phyloP scores from a whole-genome alignment of 2,113 vertebrate species.

The Laticauda colubrina region DNA sequence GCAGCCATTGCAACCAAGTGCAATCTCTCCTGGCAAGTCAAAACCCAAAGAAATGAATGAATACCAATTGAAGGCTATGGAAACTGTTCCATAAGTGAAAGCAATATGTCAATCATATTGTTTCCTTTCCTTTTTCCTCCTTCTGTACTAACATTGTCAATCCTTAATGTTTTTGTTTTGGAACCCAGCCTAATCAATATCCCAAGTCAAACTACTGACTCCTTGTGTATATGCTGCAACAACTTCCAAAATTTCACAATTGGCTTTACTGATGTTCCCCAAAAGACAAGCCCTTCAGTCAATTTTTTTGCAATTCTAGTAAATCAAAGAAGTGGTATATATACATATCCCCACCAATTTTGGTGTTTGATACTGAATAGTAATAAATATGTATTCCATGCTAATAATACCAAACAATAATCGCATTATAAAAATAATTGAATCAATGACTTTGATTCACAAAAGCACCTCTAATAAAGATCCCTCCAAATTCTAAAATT shows the following conservation, averaged over 20 bases:
- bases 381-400: not conserved
- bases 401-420: not conserved
- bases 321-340: not conserved
- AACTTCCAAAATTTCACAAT: not conserved
- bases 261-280: not conserved
- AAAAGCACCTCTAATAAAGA: not conserved
- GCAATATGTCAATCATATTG: not conserved
- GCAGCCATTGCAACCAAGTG: fast-evolving
- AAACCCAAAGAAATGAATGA: fast-evolving
- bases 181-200: not conserved
- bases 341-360: not conserved
- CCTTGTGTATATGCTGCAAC: not conserved
- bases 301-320: not conserved
- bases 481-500: not conserved
- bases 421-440: not conserved
- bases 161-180: not conserved
- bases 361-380: not conserved
- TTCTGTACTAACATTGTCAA: not conserved
- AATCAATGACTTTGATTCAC: not conserved
- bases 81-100: fast-evolving
- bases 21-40: fast-evolving
- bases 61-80: fast-evolving
- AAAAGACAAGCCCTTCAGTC: not conserved
- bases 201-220: not conserved
- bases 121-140: not conserved